Evolutionary conservation across 2,113 vertebrate genomes (phyloP).

Genomic region (Elaphurus davidianus): DNA sequence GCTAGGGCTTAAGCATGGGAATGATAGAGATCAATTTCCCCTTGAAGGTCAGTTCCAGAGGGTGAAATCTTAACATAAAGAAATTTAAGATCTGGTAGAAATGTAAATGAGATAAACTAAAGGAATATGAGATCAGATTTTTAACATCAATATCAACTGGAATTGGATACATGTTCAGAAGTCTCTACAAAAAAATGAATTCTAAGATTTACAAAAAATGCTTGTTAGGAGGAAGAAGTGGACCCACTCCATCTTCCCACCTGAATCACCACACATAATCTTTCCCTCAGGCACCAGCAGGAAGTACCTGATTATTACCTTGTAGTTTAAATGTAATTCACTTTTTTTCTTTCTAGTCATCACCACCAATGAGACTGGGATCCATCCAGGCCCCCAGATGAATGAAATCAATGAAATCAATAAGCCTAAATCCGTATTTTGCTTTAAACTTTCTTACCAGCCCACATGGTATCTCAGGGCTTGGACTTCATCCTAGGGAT

Average conservation of each 20-base stretch:
- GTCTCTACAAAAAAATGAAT: neutral
- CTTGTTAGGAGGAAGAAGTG: neutral
- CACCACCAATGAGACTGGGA: neutral
- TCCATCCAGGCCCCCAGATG: neutral
- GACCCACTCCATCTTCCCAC: rapidly evolving
- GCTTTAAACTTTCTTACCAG: neutral
- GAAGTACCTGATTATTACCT: neutral
- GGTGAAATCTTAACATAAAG: neutral
- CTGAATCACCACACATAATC: neutral
- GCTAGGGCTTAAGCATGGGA: neutral
- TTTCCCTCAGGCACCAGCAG: neutral
- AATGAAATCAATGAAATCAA: neutral
- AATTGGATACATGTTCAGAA: neutral
- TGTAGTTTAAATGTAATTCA: neutral
- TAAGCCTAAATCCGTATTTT: neutral
- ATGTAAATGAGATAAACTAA: neutral
- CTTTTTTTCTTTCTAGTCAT: neutral
- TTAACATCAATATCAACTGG: neutral
- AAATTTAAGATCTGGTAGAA: neutral
- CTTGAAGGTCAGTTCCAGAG: neutral
- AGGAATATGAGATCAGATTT: neutral
- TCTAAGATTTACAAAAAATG: neutral
- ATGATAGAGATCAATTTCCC: neutral
- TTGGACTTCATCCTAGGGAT: neutral
- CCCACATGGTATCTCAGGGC: neutral